Evolutionary conservation across 2,113 vertebrate species (phyloP), one percentile per base, ranked within the genome.

Genomic region (Mesocricetus auratus): DNA sequence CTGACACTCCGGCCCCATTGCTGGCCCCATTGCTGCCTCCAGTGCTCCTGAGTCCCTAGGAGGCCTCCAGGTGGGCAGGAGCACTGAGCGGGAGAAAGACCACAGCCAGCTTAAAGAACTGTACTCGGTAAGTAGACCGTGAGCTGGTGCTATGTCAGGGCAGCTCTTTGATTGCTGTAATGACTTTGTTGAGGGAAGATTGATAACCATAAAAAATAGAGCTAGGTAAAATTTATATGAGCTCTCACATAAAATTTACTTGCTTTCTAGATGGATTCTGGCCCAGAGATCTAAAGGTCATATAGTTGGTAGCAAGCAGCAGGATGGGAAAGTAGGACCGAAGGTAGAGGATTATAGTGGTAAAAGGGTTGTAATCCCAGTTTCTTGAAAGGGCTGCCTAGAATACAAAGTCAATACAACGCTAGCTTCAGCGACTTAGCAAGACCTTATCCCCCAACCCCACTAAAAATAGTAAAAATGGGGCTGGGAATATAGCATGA

Each of bases 31-130:
- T 98, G 97, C 86, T 98, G 98, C 95, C 96, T 95, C 88, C 98
- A 96, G 97, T 98, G 98, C 85, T 98, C 98, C 98, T 98, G 98
- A 98, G 97, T 97, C 95, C 62, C 91, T 16, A 90, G 96, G 19
- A 36, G 91, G 97, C 6, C 91, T 94, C 94, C 95, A 88, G 79
- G 91, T 45, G 87, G 78, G 90, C 90, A 93, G 82, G 56, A 77
- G 83, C 60, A 87, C 96, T 17, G 12, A 85, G 15, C 90, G 91
- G 81, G 92, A 89, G 79, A 79, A 95, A 94, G 89, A 97, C 60
- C 62, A 86, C 3, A 0, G 82, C 42, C 93, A 66, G 87, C 96
- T 97, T n/a, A 94, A 96, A 81, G 95, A 98, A 91, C 31, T 98
- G 60, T 97, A 97, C 17, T 98, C 96, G 56, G 98, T 98, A 96